Evolutionary conservation across 2,797 vertebrate genomes (phyloP).

Genomic region (Prunella strophiata): DNA sequence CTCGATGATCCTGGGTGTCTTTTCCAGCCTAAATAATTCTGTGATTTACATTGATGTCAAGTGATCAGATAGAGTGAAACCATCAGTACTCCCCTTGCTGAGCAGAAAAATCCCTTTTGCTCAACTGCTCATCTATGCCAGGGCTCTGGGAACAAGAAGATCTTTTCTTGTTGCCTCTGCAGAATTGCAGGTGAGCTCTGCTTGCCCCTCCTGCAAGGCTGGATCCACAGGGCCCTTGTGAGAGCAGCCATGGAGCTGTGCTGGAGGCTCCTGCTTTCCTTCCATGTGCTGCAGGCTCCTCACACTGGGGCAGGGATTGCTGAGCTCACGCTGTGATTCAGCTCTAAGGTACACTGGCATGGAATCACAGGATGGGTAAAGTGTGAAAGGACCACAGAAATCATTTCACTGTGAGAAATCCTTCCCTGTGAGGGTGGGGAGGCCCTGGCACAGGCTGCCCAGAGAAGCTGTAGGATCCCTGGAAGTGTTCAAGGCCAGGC

Average conservation of each 20-base stretch:
- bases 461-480: neutral
- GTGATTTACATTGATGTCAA: neutral
- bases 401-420: neutral
- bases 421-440: neutral
- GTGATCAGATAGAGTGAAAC: neutral
- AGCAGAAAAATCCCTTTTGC: neutral
- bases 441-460: neutral
- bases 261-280: neutral
- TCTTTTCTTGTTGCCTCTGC: neutral
- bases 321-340: neutral
- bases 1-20: rapidly evolving
- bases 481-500: neutral
- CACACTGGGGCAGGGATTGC: neutral
- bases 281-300: neutral
- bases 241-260: neutral
- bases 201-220: neutral
- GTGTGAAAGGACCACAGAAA: neutral
- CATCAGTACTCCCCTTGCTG: neutral
- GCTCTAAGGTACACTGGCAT: neutral
- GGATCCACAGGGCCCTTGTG: neutral
- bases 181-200: neutral
- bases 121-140: rapidly evolving
- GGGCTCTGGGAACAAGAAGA: neutral
- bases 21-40: neutral
- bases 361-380: neutral